Conservation (phyloP, 2,797 vertebrate genomes). For the Ibycter americanus region DNA sequence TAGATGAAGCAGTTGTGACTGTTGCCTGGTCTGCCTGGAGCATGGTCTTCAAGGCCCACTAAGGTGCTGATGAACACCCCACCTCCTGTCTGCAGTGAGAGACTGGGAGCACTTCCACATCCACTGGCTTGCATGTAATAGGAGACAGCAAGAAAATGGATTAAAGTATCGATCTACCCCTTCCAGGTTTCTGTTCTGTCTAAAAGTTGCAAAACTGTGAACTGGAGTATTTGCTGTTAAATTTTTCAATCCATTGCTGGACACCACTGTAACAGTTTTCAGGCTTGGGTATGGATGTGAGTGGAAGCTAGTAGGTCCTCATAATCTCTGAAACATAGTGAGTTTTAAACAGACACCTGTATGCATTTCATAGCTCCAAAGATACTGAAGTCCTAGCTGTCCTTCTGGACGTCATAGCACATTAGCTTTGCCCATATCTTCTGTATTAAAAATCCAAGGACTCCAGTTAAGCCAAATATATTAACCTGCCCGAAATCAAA, state of each 20-base stretch:
- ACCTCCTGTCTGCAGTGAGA: neutral
- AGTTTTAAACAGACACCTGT: neutral
- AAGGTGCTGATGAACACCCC: neutral
- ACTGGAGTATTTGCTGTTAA: neutral
- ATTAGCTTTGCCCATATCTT: neutral
- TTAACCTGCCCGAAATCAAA: neutral
- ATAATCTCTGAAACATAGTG: neutral
- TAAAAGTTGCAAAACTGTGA: neutral
- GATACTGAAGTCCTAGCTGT: neutral
- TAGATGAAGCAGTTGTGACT: neutral
- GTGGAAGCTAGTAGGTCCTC: neutral
- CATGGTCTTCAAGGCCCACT: neutral
- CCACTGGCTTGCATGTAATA: neutral
- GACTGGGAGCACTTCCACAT: neutral
- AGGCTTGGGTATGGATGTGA: neutral
- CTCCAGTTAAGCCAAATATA: neutral
- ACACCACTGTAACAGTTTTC: neutral
- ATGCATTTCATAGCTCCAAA: neutral
- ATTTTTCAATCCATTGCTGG: neutral
- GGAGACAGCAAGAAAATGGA: neutral
- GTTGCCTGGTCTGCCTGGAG: neutral
- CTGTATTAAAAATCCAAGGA: neutral
- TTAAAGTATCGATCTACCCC: neutral
- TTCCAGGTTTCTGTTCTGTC: neutral
- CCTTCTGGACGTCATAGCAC: neutral